Conservation (phyloP, 2,888 invertebrate genomes). For the Shargacucullia verbasci region DNA sequence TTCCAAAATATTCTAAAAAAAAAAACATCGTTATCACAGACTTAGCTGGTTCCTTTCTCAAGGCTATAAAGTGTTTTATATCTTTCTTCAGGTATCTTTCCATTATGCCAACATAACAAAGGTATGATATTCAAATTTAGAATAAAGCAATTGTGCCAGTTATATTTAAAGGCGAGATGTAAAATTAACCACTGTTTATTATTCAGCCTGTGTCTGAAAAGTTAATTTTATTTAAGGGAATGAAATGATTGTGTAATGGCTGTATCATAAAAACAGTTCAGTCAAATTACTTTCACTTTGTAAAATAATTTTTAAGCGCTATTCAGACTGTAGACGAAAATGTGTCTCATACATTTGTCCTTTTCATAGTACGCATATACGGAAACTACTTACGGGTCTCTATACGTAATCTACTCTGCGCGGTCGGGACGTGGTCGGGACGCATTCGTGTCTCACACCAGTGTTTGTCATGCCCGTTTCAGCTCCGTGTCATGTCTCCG, state of each 20-base stretch:
- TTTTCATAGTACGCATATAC: too few species aligned
- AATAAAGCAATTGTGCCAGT: slow-evolving; percentile 58
- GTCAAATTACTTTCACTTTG: slow-evolving; percentile 17
- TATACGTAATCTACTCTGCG: too few species aligned
- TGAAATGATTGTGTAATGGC: slow-evolving; percentile 75
- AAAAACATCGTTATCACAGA: slow-evolving; percentile 10
- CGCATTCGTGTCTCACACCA: too few species aligned
- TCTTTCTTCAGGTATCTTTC: neutral
- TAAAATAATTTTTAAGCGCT: too few species aligned
- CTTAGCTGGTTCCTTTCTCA: slow-evolving; percentile 2
- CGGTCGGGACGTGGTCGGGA: too few species aligned
- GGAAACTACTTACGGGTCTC: too few species aligned
- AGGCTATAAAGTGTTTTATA: slow-evolving; percentile 12
- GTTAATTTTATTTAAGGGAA: slow-evolving; percentile 77
- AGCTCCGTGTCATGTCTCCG: too few species aligned
- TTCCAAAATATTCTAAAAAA: neutral
- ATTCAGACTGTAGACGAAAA: too few species aligned
- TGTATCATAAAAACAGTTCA: slow-evolving; percentile 67
- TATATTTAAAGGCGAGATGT: slow-evolving; percentile 56
- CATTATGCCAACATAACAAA: slow-evolving; percentile 18
- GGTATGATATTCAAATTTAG: slow-evolving; percentile 37
- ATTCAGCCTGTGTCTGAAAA: slow-evolving; percentile 64
- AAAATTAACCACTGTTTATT: slow-evolving; percentile 69
- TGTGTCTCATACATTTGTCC: too few species aligned
- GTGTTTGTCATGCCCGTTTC: too few species aligned